A percentile compares a stretch with the other conserved stretches of the same genome.
Evolutionary conservation across 2,888 invertebrate genomes (phyloP).

Genomic region (Nomada lathburiana): DNA sequence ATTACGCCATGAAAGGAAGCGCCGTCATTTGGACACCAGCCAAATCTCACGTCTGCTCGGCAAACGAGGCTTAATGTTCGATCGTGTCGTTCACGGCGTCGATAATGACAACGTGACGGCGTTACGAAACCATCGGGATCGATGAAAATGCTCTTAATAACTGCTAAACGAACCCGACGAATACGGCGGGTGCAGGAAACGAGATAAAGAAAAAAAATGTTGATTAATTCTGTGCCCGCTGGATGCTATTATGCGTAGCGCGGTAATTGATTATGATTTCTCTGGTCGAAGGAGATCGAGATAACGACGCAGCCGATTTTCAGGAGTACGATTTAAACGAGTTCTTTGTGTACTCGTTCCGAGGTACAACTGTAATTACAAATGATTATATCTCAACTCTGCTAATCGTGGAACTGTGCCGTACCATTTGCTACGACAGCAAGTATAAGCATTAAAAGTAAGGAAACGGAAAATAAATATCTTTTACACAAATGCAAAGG

Average conservation of each 20-base stretch:
- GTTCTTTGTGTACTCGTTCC: constrained; percentile 7
- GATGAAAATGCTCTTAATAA: neutral
- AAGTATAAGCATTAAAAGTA: neutral
- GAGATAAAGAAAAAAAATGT: neutral
- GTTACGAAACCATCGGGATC: constrained; percentile 18
- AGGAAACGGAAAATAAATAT: neutral
- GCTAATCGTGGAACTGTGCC: constrained; percentile 14
- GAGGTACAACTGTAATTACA: constrained; percentile 29
- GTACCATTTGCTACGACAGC: neutral
- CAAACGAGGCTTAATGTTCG: constrained; percentile 24
- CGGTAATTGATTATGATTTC: constrained; percentile 20
- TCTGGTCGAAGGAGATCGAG: neutral
- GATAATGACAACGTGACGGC: constrained; percentile 53
- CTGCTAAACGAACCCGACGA: neutral
- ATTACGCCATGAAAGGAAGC: constrained; percentile 32
- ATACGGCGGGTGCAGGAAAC: neutral
- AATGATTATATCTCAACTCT: constrained; percentile 20
- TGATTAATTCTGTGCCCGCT: too few relatives aligned
- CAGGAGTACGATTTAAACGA: constrained; percentile 3
- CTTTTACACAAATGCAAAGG: neutral
- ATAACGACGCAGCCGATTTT: constrained; percentile 9
- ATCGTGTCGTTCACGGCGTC: constrained; percentile 21
- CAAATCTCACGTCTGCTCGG: constrained; percentile 26
- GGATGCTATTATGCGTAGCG: too few relatives aligned
- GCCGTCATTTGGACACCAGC: constrained; percentile 42